Percentiles rank a stretch among this genome's conserved stretches.
Evolutionary conservation across 2,113 vertebrate species (phyloP).

Genomic region (Uria lomvia): DNA sequence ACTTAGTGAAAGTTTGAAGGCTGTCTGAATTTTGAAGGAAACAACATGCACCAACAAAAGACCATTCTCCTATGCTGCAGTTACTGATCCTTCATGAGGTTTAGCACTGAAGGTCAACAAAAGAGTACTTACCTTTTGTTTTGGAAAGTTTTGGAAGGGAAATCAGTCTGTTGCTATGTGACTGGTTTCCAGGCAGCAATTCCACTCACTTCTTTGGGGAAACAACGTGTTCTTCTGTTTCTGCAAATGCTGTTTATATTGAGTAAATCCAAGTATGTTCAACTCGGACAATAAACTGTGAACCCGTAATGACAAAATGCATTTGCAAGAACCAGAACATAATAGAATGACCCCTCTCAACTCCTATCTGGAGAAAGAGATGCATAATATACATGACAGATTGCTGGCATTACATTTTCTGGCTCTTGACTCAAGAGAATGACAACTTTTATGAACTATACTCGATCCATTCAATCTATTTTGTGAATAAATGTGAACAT

Average conservation of each 20-base stretch:
- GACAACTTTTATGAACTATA: neutral
- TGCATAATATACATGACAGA: neutral
- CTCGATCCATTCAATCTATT: conserved; percentile 7
- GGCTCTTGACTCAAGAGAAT: neutral
- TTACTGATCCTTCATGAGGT: neutral
- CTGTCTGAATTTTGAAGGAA: neutral
- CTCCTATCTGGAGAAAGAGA: neutral
- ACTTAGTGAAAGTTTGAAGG: neutral
- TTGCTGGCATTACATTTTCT: conserved; percentile 5
- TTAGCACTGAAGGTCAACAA: conserved; percentile 36
- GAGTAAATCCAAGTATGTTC: conserved; percentile 23
- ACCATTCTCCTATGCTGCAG: neutral
- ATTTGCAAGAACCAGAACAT: conserved; percentile 54
- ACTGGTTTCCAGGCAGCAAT: conserved; percentile 55
- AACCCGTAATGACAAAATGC: neutral
- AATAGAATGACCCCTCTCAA: conserved; percentile 4
- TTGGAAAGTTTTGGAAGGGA: conserved; percentile 53
- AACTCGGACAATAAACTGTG: neutral
- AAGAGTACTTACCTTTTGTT: conserved; percentile 58
- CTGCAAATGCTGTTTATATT: conserved; percentile 54
- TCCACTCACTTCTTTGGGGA: conserved; percentile 1
- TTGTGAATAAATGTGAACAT: neutral
- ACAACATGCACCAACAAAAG: fast-evolving
- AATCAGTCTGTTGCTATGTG: conserved; percentile 53
- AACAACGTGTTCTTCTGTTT: conserved; percentile 10